Conservation (phyloP, 1,140 invertebrate genomes). For the Pseudomyrmex concolor region DNA sequence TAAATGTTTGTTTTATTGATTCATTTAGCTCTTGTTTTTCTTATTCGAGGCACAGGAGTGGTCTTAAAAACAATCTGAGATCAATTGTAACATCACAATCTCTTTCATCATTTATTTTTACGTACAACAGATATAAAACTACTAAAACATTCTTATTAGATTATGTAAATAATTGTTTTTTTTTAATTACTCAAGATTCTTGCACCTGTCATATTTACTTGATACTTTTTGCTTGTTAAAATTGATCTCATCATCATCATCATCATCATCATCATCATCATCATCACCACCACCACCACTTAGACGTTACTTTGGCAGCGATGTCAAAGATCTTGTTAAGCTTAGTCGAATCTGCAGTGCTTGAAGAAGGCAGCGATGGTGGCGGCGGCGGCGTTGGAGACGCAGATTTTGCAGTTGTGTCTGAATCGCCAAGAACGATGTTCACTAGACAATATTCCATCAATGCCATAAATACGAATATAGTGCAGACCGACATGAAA, state of each 20-base stretch:
- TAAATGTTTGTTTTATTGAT: background rate
- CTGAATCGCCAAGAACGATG: constrained; percentile 92
- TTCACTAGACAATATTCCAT: constrained; percentile 98
- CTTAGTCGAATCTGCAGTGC: constrained; percentile 80
- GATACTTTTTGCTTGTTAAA: too few relatives aligned
- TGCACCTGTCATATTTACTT: too few relatives aligned
- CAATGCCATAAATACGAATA: constrained; percentile 96
- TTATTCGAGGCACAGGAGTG: constrained; percentile 73
- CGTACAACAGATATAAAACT: too few relatives aligned
- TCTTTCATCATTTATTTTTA: too few relatives aligned
- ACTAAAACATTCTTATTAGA: too few relatives aligned
- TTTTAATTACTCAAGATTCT: too few relatives aligned
- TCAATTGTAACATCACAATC: constrained; percentile 20
- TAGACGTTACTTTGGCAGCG: constrained; percentile 82
- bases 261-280: too few relatives aligned
- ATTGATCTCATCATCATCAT: too few relatives aligned
- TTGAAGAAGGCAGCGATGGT: constrained; percentile 77
- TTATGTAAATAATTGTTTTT: too few relatives aligned
- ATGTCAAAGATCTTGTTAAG: constrained; percentile 87
- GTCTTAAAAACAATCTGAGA: background rate
- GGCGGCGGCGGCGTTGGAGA: constrained; percentile 76
- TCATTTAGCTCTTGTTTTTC: background rate
- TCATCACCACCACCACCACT: too few relatives aligned
- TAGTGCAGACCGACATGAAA: constrained; percentile 96
- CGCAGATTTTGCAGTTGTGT: constrained; percentile 85